Conservation (phyloP, 2,888 invertebrate genomes). For the Xylocampa areola region DNA sequence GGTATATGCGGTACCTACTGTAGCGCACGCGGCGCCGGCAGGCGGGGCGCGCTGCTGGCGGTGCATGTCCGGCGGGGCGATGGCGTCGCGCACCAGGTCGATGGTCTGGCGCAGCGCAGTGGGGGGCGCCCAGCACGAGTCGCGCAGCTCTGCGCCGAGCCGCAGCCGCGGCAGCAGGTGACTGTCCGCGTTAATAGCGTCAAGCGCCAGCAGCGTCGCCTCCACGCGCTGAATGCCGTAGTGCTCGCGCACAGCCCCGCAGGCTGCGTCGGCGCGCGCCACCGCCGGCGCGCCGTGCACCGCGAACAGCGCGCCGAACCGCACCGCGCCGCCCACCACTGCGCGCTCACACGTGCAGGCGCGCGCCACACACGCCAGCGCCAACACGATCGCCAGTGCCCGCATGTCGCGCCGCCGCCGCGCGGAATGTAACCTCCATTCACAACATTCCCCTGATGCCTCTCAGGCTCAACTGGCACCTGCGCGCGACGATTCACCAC, state of each 20-base stretch:
- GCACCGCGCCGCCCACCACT: conserved; percentile 84
- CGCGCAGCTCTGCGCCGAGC: conserved; percentile 92
- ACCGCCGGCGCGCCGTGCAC: conserved; percentile 86
- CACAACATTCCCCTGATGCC: no score
- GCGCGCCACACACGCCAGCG: conserved; percentile 66
- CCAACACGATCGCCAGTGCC: conserved; percentile 58
- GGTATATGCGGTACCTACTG: conserved; percentile 26
- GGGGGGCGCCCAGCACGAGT: conserved; percentile 95
- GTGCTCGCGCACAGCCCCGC: conserved; percentile 90
- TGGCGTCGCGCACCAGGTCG: conserved; percentile 93
- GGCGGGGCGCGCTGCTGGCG: conserved; percentile 8
- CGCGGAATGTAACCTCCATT: conserved; percentile 41
- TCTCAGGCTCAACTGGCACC: conserved; percentile 60
- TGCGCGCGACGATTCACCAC: background rate
- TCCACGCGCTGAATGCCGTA: conserved; percentile 93
- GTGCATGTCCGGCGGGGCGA: conserved; percentile 73
- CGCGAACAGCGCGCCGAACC: conserved; percentile 90
- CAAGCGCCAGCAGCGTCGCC: conserved; percentile 90
- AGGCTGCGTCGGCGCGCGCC: conserved; percentile 62
- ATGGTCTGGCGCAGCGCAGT: conserved; percentile 94
- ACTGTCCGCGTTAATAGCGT: conserved; percentile 90
- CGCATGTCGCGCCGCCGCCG: conserved; percentile 5
- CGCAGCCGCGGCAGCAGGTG: conserved; percentile 88
- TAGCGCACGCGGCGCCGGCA: conserved; percentile 1
- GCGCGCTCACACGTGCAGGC: conserved; percentile 60